Evolutionary conservation across 2,888 invertebrate genomes (phyloP).

Genomic region (Diarsia dahlii): DNA sequence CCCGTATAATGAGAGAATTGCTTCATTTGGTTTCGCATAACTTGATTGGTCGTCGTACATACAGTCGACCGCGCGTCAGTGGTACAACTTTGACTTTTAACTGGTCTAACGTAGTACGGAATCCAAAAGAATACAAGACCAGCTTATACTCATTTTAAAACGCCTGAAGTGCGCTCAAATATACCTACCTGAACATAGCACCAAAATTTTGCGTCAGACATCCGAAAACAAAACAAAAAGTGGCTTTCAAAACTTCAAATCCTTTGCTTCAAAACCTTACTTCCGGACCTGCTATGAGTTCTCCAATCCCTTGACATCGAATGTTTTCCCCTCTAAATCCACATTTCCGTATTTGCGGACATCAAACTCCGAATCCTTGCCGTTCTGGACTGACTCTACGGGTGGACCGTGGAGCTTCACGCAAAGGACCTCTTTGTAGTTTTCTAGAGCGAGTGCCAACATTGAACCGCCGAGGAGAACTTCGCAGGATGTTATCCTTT

Average conservation of each 20-base stretch:
- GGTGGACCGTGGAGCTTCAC: conserved; percentile 90
- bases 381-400: conserved; percentile 80
- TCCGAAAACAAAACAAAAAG: conserved; percentile 15
- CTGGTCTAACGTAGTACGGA: neutral
- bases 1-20: too few species aligned
- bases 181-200: too few species aligned
- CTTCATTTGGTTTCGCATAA: too few species aligned
- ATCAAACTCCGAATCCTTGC: conserved; percentile 88
- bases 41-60: neutral
- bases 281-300: conserved; percentile 76
- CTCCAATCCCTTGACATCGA: conserved; percentile 89
- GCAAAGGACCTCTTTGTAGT: conserved; percentile 92
- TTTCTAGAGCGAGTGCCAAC: conserved; percentile 93
- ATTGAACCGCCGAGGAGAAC: conserved; percentile 93
- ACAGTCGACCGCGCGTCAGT: too few species aligned
- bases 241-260: conserved; percentile 52
- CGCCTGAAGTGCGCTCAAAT: neutral
- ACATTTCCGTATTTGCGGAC: conserved; percentile 87
- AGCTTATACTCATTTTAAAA: neutral
- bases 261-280: conserved; percentile 30
- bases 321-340: conserved; percentile 81
- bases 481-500: conserved; percentile 94
- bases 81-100: neutral
- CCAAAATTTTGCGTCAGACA: conserved; percentile 12
- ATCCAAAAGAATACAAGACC: neutral